A percentile compares a stretch with the other conserved stretches of the same genome.
These are phyloP conservation scores for Xiphias gladius DNA, from an alignment of 2,113 vertebrate genomes.

Conservation along the genomic window DNA sequence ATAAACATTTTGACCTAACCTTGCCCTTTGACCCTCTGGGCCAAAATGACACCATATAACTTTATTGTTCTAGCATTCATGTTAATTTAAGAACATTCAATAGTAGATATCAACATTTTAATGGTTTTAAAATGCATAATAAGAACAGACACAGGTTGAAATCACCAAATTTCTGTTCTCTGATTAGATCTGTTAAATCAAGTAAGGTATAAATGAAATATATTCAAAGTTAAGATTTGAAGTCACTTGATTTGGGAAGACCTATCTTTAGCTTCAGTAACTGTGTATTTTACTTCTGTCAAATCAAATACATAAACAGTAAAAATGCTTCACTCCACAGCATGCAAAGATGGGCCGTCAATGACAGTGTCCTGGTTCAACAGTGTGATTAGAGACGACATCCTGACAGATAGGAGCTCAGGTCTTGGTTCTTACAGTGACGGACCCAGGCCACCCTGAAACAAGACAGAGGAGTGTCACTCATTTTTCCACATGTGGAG, in stretches of 20 bases:
- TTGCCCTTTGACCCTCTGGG: too few relatives aligned
- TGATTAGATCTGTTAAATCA: not conserved
- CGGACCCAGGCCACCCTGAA: slow-evolving; percentile 52
- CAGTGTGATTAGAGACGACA: slow-evolving; percentile 24
- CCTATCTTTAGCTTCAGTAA: not conserved
- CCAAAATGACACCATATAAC: not conserved
- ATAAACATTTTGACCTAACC: too few relatives aligned
- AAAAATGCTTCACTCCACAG: not conserved
- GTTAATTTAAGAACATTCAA: not conserved
- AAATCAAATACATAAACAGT: not conserved
- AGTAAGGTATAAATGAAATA: not conserved
- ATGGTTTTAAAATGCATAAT: not conserved
- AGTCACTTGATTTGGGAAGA: not conserved
- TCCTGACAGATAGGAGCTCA: slow-evolving; percentile 46
- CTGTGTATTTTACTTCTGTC: not conserved
- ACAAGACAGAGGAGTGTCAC: not conserved
- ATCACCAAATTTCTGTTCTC: not conserved
- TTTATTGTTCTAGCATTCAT: not conserved
- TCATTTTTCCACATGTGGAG: not conserved
- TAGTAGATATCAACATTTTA: not conserved
- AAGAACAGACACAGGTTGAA: not conserved
- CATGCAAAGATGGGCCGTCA: not conserved
- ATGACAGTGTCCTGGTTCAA: not conserved
- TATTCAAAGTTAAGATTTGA: not conserved
- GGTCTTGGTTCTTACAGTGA: slow-evolving; percentile 13